Conservation (phyloP, 2,797 vertebrate genomes). For the Agapornis canus region DNA sequence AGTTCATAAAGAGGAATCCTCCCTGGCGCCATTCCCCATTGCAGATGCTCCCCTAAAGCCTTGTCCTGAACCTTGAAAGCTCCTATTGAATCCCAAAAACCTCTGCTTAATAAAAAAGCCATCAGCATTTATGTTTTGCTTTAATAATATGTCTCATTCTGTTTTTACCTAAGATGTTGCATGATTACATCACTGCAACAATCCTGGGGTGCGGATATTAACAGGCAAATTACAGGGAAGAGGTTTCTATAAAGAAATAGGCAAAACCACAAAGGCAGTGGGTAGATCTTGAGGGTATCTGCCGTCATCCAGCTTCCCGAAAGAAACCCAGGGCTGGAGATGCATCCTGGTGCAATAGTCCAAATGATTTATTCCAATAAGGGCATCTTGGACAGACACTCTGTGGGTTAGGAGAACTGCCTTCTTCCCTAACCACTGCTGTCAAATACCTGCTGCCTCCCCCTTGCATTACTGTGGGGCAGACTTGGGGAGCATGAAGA, state of each 20-base stretch:
- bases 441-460: neutral
- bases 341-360: neutral
- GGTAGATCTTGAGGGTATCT: neutral
- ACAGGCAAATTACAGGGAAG: neutral
- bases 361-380: accelerated
- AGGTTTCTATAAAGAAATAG: neutral
- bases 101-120: neutral
- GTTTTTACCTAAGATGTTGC: neutral
- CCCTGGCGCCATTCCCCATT: neutral
- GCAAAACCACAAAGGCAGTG: neutral
- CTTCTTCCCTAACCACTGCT: neutral
- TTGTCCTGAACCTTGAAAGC: neutral
- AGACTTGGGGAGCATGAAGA: neutral
- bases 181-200: neutral
- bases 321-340: neutral
- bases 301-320: neutral
- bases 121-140: neutral
- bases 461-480: accelerated
- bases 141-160: neutral
- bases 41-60: neutral
- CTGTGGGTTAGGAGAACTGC: neutral
- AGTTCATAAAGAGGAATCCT: neutral
- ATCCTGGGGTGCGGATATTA: neutral
- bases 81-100: neutral
- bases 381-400: neutral